Evolutionary conservation across 1,140 invertebrate species (phyloP).

Genomic region (Maconellicoccus hirsutus): DNA sequence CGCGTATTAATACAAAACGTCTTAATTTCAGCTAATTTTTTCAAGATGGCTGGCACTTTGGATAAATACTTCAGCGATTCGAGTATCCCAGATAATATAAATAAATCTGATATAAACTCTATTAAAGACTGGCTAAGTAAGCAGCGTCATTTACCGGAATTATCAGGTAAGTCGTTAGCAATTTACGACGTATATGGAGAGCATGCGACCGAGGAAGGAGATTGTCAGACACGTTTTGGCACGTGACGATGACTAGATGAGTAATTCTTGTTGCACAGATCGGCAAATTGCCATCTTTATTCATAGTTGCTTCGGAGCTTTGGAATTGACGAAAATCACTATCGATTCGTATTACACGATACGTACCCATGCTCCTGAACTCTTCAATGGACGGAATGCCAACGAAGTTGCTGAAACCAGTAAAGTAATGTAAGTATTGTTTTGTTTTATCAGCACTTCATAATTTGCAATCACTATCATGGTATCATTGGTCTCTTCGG

Average conservation of each 20-base stretch:
- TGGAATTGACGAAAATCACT: constrained; percentile 25
- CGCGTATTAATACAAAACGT: too few relatives aligned
- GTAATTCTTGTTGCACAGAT: constrained; percentile 15
- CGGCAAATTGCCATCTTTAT: constrained; percentile 25
- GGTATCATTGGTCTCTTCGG: too few relatives aligned
- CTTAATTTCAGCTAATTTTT: neutral
- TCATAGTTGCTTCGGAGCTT: constrained; percentile 22
- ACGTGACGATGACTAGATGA: too few relatives aligned
- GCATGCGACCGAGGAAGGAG: too few relatives aligned
- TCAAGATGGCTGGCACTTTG: neutral
- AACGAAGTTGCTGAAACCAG: constrained; percentile 24
- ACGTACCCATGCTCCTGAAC: constrained; percentile 24
- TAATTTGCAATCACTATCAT: too few relatives aligned
- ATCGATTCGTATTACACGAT: constrained; percentile 22
- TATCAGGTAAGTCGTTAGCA: neutral
- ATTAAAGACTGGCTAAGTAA: neutral
- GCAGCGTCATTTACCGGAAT: neutral
- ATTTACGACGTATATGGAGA: too few relatives aligned
- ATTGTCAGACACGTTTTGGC: neutral
- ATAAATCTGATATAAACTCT: neutral
- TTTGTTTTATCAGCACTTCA: too few relatives aligned
- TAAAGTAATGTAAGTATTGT: constrained; percentile 24
- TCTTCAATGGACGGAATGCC: constrained; percentile 20
- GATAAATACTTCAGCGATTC: neutral
- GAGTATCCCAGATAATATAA: neutral